Evolutionary conservation across 1,140 invertebrate species (phyloP).

Genomic region (Notospermus geniculatus): DNA sequence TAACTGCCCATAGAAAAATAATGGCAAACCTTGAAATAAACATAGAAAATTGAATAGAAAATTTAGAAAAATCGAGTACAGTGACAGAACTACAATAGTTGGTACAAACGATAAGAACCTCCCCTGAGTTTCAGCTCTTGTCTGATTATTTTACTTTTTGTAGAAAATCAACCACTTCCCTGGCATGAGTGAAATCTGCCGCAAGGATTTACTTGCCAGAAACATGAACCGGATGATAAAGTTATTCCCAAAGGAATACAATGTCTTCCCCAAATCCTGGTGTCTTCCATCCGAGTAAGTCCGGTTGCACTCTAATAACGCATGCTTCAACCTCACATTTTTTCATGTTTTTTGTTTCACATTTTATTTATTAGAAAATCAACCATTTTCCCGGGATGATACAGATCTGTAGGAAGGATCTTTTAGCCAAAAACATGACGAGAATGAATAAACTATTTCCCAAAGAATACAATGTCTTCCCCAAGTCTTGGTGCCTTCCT

Average conservation of each 20-base stretch:
- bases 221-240: conserved; percentile 84
- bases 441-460: conserved; percentile 82
- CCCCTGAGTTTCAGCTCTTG: too few species aligned
- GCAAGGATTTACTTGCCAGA: conserved; percentile 79
- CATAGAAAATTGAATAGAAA: too few species aligned
- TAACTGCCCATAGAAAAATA: too few species aligned
- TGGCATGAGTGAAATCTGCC: conserved; percentile 87
- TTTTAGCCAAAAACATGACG: conserved; percentile 79
- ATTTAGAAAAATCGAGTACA: too few species aligned
- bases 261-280: conserved; percentile 91
- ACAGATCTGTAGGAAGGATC: conserved; percentile 84
- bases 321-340: too few species aligned
- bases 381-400: conserved; percentile 92
- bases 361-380: conserved; percentile 66
- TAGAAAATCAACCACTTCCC: conserved; percentile 90
- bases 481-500: conserved; percentile 89
- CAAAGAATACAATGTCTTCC: conserved; percentile 86
- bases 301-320: too few species aligned
- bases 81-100: too few species aligned
- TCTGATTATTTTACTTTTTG: background rate
- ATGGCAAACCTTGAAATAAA: too few species aligned
- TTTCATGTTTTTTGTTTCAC: too few species aligned
- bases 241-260: conserved; percentile 82
- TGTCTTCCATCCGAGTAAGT: conserved; percentile 84
- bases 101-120: too few species aligned